Conservation (phyloP, 2,888 invertebrate genomes). For the Rugalucina vietnamica region DNA sequence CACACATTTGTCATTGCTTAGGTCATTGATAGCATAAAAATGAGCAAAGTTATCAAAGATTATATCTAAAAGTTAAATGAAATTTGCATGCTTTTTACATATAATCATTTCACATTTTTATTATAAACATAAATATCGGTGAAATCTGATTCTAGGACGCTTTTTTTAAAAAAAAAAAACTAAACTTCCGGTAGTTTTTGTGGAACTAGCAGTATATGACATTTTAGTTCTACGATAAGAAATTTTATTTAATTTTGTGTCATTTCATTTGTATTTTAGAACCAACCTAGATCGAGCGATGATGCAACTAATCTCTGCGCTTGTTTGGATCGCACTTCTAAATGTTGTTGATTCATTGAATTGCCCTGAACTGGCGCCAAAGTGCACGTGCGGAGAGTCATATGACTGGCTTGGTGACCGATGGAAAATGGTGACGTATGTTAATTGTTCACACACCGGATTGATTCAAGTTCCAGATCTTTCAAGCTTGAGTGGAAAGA, state of each 20-base stretch:
- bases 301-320: constrained; percentile 20
- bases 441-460: constrained; percentile 57
- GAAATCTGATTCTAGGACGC: too few relatives aligned
- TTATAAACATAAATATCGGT: too few relatives aligned
- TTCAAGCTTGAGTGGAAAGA: constrained; percentile 25
- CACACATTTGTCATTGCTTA: background rate
- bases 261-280: constrained; percentile 31
- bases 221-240: too few relatives aligned
- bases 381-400: constrained; percentile 58
- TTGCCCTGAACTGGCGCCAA: constrained; percentile 57
- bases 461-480: constrained; percentile 57
- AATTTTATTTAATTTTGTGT: background rate
- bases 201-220: too few relatives aligned
- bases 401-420: constrained; percentile 60
- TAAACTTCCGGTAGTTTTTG: too few relatives aligned
- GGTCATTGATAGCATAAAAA: background rate
- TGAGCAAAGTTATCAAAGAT: background rate
- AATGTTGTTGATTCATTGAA: constrained; percentile 49
- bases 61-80: background rate
- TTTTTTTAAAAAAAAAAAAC: too few relatives aligned
- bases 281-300: background rate
- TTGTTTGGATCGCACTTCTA: constrained; percentile 31
- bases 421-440: constrained; percentile 52
- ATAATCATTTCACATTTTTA: too few relatives aligned
- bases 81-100: too few relatives aligned